These are phyloP conservation scores for Cheilosia urbana DNA, from an alignment of 2,888 invertebrate genomes.

Conservation along the genomic window DNA sequence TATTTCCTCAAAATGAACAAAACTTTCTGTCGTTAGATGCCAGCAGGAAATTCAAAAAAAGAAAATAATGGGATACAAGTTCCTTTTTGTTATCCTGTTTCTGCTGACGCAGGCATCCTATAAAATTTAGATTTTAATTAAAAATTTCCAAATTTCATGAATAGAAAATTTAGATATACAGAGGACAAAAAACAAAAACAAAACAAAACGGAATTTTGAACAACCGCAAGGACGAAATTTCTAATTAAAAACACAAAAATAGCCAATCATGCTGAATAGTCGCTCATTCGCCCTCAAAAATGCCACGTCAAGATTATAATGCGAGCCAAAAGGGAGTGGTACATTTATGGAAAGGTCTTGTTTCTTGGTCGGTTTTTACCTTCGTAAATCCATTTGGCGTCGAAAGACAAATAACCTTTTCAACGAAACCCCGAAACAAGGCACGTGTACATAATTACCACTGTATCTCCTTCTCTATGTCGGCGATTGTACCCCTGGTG, in stretches of 20 bases:
- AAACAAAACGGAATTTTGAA: constrained; percentile 2
- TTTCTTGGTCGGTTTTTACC: constrained; percentile 6
- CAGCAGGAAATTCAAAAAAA: not conserved
- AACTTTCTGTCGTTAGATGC: not conserved
- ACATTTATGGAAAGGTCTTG: not conserved
- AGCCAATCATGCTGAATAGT: constrained; percentile 29
- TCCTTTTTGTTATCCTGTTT: constrained; percentile 6
- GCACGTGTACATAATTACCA: constrained; percentile 59
- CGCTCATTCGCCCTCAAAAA: constrained; percentile 17
- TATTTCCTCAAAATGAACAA: constrained; percentile 18
- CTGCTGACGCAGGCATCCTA: not conserved
- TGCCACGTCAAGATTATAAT: constrained; percentile 7
- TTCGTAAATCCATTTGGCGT: constrained; percentile 2
- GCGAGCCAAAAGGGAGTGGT: not conserved
- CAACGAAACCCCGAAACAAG: not conserved
- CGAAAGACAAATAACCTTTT: constrained; percentile 5
- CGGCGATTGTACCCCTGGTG: not conserved
- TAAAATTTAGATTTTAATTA: constrained; percentile 71
- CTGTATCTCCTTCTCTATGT: constrained; percentile 6
- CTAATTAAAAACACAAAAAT: constrained; percentile 43
- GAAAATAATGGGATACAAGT: not conserved
- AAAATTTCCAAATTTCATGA: constrained; percentile 58
- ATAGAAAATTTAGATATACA: constrained; percentile 21
- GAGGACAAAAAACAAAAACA: constrained; percentile 12
- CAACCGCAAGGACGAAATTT: constrained; percentile 46